phyloP scores from a whole-genome alignment of 2,888 invertebrate genomes.

The Metellina segmentata region DNA sequence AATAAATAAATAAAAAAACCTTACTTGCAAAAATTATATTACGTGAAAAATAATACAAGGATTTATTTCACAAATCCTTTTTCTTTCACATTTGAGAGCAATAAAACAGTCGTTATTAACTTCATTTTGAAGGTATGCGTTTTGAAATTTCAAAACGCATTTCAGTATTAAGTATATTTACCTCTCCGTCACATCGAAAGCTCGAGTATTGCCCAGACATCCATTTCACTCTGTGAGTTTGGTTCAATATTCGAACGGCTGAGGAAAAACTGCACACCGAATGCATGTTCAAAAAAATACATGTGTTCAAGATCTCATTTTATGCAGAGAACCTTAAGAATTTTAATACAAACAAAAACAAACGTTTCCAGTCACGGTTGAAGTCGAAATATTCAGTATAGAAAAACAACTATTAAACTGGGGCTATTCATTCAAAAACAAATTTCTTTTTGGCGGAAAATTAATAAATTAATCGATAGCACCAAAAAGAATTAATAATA shows the following conservation, averaged over 20 bases:
- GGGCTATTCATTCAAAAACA: too few relatives aligned
- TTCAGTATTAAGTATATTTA: slow-evolving; percentile 1
- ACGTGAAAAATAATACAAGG: too few relatives aligned
- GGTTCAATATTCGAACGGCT: slow-evolving; percentile 5
- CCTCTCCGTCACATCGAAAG: not conserved
- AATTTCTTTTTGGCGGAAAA: too few relatives aligned
- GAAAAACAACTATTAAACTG: too few relatives aligned
- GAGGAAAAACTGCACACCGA: slow-evolving; percentile 19
- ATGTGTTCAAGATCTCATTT: slow-evolving; percentile 11
- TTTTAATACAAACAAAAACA: slow-evolving; percentile 36
- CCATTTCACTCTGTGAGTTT: slow-evolving; percentile 37
- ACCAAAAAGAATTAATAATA: too few relatives aligned
- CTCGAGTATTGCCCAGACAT: not conserved
- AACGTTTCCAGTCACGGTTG: slow-evolving; percentile 4
- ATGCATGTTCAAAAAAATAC: slow-evolving; percentile 27
- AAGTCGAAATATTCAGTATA: not conserved
- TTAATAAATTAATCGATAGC: too few relatives aligned
- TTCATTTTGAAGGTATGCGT: not conserved
- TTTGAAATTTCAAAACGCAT: not conserved
- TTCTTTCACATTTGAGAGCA: too few relatives aligned
- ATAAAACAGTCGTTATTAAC: too few relatives aligned
- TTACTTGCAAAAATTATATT: too few relatives aligned
- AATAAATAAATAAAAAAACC: too few relatives aligned
- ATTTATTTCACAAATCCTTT: too few relatives aligned
- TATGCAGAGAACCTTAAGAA: not conserved